Conservation (phyloP, 2,888 invertebrate genomes). For the Tolmerus cingulatus region DNA sequence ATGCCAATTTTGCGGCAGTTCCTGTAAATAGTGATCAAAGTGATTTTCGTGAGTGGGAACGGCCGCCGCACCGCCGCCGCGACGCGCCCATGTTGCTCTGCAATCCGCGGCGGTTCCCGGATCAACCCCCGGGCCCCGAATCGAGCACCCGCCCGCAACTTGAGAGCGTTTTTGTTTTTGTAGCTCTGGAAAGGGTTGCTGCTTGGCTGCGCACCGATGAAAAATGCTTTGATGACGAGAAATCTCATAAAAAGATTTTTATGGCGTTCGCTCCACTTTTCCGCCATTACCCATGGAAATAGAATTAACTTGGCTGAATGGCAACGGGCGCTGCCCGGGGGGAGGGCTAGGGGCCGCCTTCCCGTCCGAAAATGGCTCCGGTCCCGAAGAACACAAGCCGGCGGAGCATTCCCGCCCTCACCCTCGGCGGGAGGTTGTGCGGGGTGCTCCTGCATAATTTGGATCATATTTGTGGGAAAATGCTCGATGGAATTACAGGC, state of each 20-base stretch:
- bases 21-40: constrained; percentile 14
- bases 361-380: background rate
- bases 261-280: constrained; percentile 1
- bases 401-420: background rate
- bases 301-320: background rate
- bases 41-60: background rate
- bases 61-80: background rate
- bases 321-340: background rate
- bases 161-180: background rate
- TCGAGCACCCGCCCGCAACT: background rate
- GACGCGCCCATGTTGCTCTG: background rate
- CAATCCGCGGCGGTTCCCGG: background rate
- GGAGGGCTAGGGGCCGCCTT: background rate
- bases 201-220: background rate
- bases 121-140: background rate
- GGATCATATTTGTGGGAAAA: background rate
- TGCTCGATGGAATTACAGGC: background rate
- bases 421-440: background rate
- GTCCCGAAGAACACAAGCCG: background rate
- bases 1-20: constrained; percentile 6
- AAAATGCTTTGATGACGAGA: constrained; percentile 23
- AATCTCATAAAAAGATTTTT: constrained; percentile 31
- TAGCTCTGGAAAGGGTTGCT: background rate
- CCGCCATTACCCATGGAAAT: constrained; percentile 4
- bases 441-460: background rate